Percentiles rank a stretch among this genome's conserved stretches.
Evolutionary conservation across 2,888 invertebrate genomes (phyloP).

Genomic region (Pachydiplax longipennis): DNA sequence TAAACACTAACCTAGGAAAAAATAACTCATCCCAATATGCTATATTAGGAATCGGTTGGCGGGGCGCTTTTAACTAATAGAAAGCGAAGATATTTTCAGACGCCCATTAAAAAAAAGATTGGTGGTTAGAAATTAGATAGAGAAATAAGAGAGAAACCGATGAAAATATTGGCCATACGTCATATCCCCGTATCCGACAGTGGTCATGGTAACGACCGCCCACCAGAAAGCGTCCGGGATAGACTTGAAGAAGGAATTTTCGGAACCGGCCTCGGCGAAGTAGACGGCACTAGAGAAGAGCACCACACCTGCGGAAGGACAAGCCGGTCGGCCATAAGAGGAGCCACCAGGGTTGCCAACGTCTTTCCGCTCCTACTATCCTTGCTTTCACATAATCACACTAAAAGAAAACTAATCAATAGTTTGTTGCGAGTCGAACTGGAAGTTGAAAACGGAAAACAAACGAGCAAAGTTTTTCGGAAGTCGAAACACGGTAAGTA

Average conservation of each 20-base stretch:
- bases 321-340: conserved; percentile 40
- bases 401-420: no score
- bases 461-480: no score
- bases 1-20: conserved; percentile 22
- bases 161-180: conserved; percentile 67
- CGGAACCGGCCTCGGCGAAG: conserved; percentile 99
- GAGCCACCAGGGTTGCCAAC: neutral
- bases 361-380: no score
- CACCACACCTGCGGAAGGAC: conserved; percentile 87
- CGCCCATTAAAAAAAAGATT: conserved; percentile 22
- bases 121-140: conserved; percentile 37
- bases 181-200: conserved; percentile 99
- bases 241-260: conserved; percentile 99
- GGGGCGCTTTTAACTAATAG: conserved; percentile 29
- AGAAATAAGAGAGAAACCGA: conserved; percentile 20
- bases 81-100: conserved; percentile 32
- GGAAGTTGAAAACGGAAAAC: no score
- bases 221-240: conserved; percentile 99
- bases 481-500: no score
- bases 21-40: conserved; percentile 31
- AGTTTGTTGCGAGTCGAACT: no score
- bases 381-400: no score
- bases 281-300: conserved; percentile 99
- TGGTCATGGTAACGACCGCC: conserved; percentile 99
- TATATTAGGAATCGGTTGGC: conserved; percentile 40